Base-by-base conservation (phyloP, 2,113 vertebrate genomes). In the Lucifuga dentata region DNA sequence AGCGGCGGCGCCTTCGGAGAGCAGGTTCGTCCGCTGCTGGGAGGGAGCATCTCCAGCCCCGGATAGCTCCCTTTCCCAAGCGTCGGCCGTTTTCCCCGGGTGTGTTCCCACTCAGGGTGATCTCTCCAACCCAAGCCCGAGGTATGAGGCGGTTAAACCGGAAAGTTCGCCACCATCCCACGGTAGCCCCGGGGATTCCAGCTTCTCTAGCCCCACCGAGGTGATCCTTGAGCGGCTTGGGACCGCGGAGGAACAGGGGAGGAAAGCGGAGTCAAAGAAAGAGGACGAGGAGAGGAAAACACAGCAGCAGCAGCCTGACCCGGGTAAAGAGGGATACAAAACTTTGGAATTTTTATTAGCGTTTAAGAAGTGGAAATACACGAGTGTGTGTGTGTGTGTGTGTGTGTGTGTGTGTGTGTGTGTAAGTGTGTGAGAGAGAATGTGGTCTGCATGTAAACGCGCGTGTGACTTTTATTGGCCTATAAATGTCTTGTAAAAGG, bases 401-500 rank as follows among this genome's bases (percentile, higher is more conserved):
- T 64, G 36, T 55, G 52, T 52, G 39, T 48, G 55, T 60, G 44
- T 48, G 63, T 60, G 70, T 59, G 38, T 23, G 63, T 40, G 61
- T 50, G 41, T 33, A 33, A 36, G 67, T 39, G 50, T 11, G 56
- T n/a, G 61, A 65, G 70, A 23, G 55, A 61, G 76, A 83, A 49
- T 59, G 64, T 50, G 73, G 76, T 65, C 76, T 60, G 26, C 7
- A 68, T 68, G 80, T 38, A 76, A 59, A 79, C 53, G 78, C 82
- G 80, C 69, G 79, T 77, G 81, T 59, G 81, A 87, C 89, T 88
- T 91, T 91, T 90, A 91, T 86, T 64, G 87, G 40, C 82, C 88
- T 78, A 88, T 91, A 91, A 91, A 91, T 81, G 87, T 91, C 86
- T 79, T 86, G 85, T 88, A 87, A 89, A 90, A 80, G 55, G 74